A percentile compares a stretch with the other conserved stretches of the same genome.
phyloP scores from a whole-genome alignment of 2,797 vertebrate species.

The Cyclopterus lumpus region DNA sequence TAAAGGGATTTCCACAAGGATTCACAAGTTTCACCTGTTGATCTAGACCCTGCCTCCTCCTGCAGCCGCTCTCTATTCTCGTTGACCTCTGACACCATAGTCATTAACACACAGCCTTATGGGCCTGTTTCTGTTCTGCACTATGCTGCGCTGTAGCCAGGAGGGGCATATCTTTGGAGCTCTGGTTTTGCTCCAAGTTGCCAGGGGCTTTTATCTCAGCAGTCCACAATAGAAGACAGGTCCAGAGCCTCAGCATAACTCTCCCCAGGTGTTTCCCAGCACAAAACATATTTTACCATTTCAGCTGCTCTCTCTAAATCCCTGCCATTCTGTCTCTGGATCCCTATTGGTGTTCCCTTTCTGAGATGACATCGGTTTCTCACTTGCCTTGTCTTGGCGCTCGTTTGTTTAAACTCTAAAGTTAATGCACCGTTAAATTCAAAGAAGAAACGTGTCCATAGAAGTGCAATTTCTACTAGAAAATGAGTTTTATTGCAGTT shows the following conservation, averaged over 20 bases:
- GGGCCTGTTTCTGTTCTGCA: constrained; percentile 31
- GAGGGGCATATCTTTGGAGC: constrained; percentile 49
- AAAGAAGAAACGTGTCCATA: background rate
- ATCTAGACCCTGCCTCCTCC: constrained; percentile 52
- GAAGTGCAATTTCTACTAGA: background rate
- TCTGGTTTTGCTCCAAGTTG: constrained; percentile 68
- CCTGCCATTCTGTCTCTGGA: constrained; percentile 41
- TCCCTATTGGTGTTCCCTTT: constrained; percentile 30
- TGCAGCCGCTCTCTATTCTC: constrained; percentile 36
- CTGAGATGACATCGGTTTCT: constrained; percentile 35
- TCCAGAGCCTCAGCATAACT: constrained; percentile 58
- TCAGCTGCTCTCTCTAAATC: constrained; percentile 68
- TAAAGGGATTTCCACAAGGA: background rate
- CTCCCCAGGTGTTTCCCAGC: constrained; percentile 74
- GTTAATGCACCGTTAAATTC: background rate
- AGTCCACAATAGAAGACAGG: constrained; percentile 59
- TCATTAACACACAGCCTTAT: constrained; percentile 47
- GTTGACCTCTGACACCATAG: constrained; percentile 49
- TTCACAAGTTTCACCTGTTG: constrained; percentile 50
- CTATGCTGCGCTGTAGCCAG: constrained; percentile 24
- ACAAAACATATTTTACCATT: constrained; percentile 71
- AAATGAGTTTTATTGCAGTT: background rate
- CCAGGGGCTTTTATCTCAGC: constrained; percentile 69
- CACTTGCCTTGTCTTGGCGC: background rate
- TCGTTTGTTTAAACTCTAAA: constrained; percentile 27